Percentiles rank a stretch among this genome's conserved stretches.
These are phyloP conservation scores for Hippasteria phrygiana DNA, from an alignment of 53 echinoderm and acorn worm species.

Conservation along the genomic window DNA sequence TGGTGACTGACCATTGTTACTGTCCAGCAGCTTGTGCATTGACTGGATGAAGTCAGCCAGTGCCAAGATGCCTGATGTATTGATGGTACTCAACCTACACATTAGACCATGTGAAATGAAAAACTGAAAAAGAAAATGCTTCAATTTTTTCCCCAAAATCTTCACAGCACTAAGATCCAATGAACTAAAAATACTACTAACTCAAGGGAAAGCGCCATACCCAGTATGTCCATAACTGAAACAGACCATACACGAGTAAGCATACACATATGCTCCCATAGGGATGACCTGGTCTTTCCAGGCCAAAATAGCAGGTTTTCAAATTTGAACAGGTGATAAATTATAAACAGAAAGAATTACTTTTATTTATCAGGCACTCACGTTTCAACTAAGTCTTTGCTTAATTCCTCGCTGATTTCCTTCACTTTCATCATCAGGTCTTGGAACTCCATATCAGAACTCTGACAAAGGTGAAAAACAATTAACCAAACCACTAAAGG, in stretches of 20 bases:
- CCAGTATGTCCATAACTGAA: no score
- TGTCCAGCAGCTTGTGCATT: slow-evolving; percentile 87
- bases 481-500: neutral
- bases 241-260: no score
- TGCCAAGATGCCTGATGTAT: slow-evolving; percentile 63
- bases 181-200: no score
- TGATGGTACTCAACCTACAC: slow-evolving; percentile 76
- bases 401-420: slow-evolving; percentile 70
- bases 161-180: no score
- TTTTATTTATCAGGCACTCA: slow-evolving; percentile 55
- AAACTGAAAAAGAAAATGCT: neutral
- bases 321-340: no score
- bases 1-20: slow-evolving; percentile 85
- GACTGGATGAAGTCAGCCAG: slow-evolving; percentile 89
- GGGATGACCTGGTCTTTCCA: no score
- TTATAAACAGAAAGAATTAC: neutral
- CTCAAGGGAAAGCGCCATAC: no score
- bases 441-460: slow-evolving; percentile 79
- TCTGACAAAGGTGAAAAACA: slow-evolving; percentile 43
- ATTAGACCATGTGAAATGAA: neutral
- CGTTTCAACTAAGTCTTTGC: slow-evolving; percentile 54
- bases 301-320: no score
- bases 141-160: neutral
- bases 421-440: slow-evolving; percentile 76
- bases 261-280: no score